Conservation (phyloP, 2,797 vertebrate species). For the Decapterus maruadsi region DNA sequence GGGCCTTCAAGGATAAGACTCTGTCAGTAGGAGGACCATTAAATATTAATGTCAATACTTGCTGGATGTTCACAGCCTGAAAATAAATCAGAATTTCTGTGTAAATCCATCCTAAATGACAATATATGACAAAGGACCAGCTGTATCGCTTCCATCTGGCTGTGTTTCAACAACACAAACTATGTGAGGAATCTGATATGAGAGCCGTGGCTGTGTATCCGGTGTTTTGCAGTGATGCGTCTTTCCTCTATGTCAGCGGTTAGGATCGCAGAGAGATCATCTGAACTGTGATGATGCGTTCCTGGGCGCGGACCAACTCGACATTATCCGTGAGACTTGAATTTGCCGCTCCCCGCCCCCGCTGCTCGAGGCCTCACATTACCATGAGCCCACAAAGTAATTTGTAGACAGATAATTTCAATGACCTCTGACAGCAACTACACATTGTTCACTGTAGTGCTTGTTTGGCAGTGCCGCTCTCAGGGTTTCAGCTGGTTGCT, state of each 20-base stretch:
- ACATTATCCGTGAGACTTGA: conserved; percentile 66
- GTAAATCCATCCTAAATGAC: conserved; percentile 59
- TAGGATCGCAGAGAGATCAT: conserved; percentile 75
- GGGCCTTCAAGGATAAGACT: conserved; percentile 36
- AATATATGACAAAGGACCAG: conserved; percentile 64
- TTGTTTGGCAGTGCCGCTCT: conserved; percentile 57
- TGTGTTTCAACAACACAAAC: conserved; percentile 72
- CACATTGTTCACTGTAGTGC: conserved; percentile 67
- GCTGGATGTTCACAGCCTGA: conserved; percentile 46
- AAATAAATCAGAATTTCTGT: conserved; percentile 55
- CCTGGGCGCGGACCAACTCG: conserved; percentile 69
- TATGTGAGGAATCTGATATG: conserved; percentile 78
- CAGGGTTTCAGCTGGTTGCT: conserved; percentile 53
- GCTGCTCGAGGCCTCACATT: conserved; percentile 56
- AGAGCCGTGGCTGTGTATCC: conserved; percentile 70
- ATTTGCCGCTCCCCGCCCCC: conserved; percentile 44
- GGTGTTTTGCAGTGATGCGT: conserved; percentile 76
- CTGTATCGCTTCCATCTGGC: conserved; percentile 72
- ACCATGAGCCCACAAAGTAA: conserved; percentile 75
- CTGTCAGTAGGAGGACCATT: conserved; percentile 35
- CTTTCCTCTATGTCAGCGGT: conserved; percentile 82
- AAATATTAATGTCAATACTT: conserved; percentile 39
- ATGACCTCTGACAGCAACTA: conserved; percentile 72
- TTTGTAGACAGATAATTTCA: conserved; percentile 79
- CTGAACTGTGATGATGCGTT: conserved; percentile 75